Evolutionary conservation across 2,797 vertebrate species (phyloP).

Genomic region (Chromobotia macracanthus): DNA sequence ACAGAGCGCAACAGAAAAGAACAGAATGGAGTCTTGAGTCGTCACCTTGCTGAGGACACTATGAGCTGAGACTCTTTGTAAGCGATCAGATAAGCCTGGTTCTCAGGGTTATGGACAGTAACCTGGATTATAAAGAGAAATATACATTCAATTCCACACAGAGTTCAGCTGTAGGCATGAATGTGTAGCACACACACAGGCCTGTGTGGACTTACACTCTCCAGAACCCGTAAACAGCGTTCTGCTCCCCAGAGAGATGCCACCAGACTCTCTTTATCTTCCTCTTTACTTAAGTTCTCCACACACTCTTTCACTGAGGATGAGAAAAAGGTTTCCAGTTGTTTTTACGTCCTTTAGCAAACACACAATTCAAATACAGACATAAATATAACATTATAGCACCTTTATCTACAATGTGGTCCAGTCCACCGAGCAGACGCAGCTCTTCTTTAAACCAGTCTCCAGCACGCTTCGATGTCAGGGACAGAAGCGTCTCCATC

Average conservation of each 20-base stretch:
- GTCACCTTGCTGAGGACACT: slow-evolving; percentile 94
- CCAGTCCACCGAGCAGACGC: slow-evolving; percentile 92
- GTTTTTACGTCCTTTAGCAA: not conserved
- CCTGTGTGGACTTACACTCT: slow-evolving; percentile 87
- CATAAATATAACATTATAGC: not conserved
- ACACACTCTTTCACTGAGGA: slow-evolving; percentile 96
- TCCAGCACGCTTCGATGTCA: slow-evolving; percentile 95
- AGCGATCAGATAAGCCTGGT: slow-evolving; percentile 97
- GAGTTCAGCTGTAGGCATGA: not conserved
- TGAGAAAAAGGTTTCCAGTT: not conserved
- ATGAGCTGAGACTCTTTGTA: slow-evolving; percentile 98
- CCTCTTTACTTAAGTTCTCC: slow-evolving; percentile 90
- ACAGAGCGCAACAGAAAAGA: no score
- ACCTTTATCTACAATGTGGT: slow-evolving; percentile 96
- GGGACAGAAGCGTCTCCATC: slow-evolving; percentile 94
- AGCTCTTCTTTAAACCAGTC: slow-evolving; percentile 99
- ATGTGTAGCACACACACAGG: no score
- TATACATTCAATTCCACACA: not conserved
- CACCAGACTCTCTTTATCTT: slow-evolving; percentile 92
- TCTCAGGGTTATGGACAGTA: slow-evolving; percentile 97
- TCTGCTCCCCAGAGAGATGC: slow-evolving; percentile 97
- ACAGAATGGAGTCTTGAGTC: no score
- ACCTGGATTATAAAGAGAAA: slow-evolving; percentile 77
- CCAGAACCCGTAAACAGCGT: slow-evolving; percentile 95
- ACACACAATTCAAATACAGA: not conserved